Evolutionary conservation across 2,113 vertebrate species (phyloP).

Genomic region (Ictalurus furcatus): DNA sequence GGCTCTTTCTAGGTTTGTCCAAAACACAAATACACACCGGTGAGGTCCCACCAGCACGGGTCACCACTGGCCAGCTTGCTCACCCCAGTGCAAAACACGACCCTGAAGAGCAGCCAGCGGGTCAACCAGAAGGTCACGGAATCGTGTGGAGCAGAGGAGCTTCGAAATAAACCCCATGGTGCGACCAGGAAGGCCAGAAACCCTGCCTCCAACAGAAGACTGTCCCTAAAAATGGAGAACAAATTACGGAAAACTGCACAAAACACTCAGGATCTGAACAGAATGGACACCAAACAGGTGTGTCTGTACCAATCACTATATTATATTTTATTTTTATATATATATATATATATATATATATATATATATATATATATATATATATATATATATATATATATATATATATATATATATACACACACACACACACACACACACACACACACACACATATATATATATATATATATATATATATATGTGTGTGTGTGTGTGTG

Average conservation of each 20-base stretch:
- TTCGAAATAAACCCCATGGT: conserved; percentile 62
- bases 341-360: too few species aligned
- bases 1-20: not conserved
- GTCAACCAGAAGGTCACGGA: conserved; percentile 77
- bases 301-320: not conserved
- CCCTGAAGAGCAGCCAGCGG: conserved; percentile 84
- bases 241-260: not conserved
- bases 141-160: conserved; percentile 60
- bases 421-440: too few species aligned
- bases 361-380: too few species aligned
- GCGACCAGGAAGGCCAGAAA: conserved; percentile 79
- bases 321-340: too few species aligned
- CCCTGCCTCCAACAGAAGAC: conserved; percentile 78
- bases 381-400: too few species aligned
- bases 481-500: too few species aligned
- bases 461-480: too few species aligned
- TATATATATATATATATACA: too few species aligned
- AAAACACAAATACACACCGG: conserved; percentile 64
- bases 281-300: not conserved
- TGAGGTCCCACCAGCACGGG: conserved; percentile 83
- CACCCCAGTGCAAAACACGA: conserved; percentile 81
- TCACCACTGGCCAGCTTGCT: conserved; percentile 82
- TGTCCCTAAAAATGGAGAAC: conserved; percentile 67
- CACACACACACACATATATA: too few species aligned
- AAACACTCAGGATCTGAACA: not conserved